phyloP scores from a whole-genome alignment of 2,888 invertebrate species.

The Eumerus sabulonum region DNA sequence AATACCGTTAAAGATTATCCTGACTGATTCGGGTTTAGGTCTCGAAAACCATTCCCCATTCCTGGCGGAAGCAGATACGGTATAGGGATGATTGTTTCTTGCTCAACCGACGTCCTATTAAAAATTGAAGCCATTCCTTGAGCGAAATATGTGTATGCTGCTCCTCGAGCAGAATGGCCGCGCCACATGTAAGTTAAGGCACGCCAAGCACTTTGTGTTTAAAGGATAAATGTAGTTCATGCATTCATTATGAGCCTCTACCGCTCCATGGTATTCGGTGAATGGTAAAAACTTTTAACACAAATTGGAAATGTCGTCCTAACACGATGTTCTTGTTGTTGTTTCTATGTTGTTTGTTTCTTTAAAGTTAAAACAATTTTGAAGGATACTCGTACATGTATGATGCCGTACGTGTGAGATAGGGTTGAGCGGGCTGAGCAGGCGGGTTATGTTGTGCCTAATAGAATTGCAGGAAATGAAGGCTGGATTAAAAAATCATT shows the following conservation, averaged over 20 bases:
- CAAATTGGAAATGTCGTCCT: conserved; percentile 69
- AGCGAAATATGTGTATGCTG: conserved; percentile 41
- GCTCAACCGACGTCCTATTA: conserved; percentile 51
- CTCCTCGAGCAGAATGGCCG: conserved; percentile 33
- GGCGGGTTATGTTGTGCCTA: conserved; percentile 32
- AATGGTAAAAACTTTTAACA: conserved; percentile 59
- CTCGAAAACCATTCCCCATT: conserved; percentile 37
- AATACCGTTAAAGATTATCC: conserved; percentile 65
- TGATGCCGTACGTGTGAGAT: conserved; percentile 22
- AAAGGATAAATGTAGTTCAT: conserved; percentile 66
- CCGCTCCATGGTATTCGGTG: conserved; percentile 27
- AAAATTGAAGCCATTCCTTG: conserved; percentile 66
- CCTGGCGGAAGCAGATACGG: conserved; percentile 35
- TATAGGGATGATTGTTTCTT: conserved; percentile 51
- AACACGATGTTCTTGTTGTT: conserved; percentile 40
- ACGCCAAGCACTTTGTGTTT: conserved; percentile 66
- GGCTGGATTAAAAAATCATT: conserved; percentile 60
- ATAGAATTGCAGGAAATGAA: conserved; percentile 45
- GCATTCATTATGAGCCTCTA: conserved; percentile 57
- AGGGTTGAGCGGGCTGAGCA: conserved; percentile 6
- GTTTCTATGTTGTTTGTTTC: conserved; percentile 11
- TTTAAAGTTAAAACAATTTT: conserved; percentile 37
- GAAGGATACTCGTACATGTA: conserved; percentile 15
- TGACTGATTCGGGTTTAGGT: conserved; percentile 50
- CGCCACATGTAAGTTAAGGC: conserved; percentile 13